Conservation (phyloP, 2,797 vertebrate species). For the Rhadinocentrus ornatus region DNA sequence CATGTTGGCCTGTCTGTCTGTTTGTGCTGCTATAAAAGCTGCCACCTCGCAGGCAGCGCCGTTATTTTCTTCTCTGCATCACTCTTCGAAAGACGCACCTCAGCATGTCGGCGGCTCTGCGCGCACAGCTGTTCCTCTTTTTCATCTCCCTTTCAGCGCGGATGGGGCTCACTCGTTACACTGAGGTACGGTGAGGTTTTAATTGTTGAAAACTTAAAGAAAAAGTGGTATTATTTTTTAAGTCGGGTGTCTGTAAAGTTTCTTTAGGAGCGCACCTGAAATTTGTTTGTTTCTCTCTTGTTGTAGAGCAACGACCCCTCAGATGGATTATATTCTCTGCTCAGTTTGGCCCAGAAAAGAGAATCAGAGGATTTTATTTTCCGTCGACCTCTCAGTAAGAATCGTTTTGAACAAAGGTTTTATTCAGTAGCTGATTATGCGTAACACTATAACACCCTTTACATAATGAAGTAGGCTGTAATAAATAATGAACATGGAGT, state of each 20-base stretch:
- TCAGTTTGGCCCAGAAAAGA: conserved; percentile 86
- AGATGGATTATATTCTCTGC: conserved; percentile 85
- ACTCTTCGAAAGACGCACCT: conserved; percentile 58
- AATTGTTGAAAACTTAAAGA: background rate
- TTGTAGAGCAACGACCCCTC: conserved; percentile 81
- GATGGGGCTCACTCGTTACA: conserved; percentile 83
- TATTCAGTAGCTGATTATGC: conserved; percentile 26
- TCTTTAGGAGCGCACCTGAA: background rate
- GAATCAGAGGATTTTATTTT: conserved; percentile 86
- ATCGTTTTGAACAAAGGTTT: conserved; percentile 24
- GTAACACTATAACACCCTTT: background rate
- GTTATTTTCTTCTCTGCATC: conserved; percentile 55
- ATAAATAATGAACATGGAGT: background rate
- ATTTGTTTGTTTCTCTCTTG: conserved; percentile 18
- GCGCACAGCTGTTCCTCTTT: conserved; percentile 82
- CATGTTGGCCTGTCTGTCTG: conserved; percentile 49
- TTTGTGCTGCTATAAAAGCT: conserved; percentile 74
- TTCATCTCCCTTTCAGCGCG: conserved; percentile 85
- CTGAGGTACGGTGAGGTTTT: conserved; percentile 84
- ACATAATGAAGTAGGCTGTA: conserved; percentile 5
- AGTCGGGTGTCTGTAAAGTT: conserved; percentile 24
- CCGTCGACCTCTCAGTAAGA: conserved; percentile 90
- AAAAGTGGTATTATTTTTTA: background rate
- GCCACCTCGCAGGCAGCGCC: conserved; percentile 44
- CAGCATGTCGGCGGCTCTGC: conserved; percentile 82